Evolutionary conservation across 2,113 vertebrate species (phyloP).

Genomic region (Pterocles gutturalis): DNA sequence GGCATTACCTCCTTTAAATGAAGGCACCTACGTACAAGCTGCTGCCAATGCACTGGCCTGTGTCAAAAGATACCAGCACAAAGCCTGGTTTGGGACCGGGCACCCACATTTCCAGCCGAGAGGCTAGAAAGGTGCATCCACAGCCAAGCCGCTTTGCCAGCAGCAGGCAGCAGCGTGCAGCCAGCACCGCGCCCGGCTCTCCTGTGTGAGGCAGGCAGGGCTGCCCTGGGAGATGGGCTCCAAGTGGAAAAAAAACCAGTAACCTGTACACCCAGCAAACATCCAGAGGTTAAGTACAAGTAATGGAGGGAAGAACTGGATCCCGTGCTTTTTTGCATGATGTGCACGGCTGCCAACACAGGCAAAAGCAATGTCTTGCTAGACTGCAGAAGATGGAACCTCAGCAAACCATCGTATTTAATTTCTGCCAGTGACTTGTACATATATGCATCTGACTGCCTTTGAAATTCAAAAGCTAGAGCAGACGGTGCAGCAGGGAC

Average conservation of each 20-base stretch:
- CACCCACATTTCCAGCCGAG: neutral
- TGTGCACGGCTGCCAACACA: rapidly evolving
- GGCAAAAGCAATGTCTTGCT: rapidly evolving
- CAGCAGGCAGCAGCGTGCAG: neutral
- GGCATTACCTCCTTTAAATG: neutral
- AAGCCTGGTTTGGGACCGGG: neutral
- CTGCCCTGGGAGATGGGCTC: neutral
- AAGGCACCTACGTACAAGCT: neutral
- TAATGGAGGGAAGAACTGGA: neutral
- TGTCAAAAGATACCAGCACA: neutral
- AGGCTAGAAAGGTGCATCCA: neutral
- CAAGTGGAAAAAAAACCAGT: neutral
- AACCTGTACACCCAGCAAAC: neutral
- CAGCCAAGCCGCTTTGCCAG: neutral
- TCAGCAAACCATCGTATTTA: neutral
- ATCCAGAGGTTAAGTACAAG: neutral
- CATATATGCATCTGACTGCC: rapidly evolving
- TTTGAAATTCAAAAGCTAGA: neutral
- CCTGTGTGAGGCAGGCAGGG: neutral
- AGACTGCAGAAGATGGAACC: neutral
- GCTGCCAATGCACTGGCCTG: neutral
- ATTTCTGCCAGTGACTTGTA: neutral
- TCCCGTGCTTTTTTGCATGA: neutral
- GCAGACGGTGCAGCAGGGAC: neutral
- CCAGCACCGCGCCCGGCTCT: rapidly evolving